Evolutionary conservation across 2,113 vertebrate species (phyloP).

Genomic region (Ceyx cyanopectus): DNA sequence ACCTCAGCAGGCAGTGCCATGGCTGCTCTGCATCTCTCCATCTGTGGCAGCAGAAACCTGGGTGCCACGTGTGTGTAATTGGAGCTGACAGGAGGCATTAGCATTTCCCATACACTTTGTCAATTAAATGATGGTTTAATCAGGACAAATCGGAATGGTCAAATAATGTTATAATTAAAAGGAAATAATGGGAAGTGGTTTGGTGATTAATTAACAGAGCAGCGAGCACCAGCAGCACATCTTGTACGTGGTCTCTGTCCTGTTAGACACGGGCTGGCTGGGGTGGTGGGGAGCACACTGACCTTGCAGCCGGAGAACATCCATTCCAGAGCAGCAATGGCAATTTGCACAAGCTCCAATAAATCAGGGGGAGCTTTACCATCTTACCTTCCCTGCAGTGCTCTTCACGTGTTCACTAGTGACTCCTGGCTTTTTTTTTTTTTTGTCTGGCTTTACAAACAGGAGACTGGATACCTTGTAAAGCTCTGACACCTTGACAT

Average conservation of each 20-base stretch:
- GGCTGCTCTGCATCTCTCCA: too few relatives aligned
- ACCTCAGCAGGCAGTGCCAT: too few relatives aligned
- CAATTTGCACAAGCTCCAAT: constrained; percentile 57
- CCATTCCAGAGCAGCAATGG: constrained; percentile 34
- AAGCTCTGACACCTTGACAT: not conserved
- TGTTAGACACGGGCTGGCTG: not conserved
- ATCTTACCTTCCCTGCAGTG: constrained; percentile 38
- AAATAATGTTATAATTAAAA: constrained; percentile 84
- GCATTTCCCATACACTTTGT: constrained; percentile 64
- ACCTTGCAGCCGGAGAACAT: constrained; percentile 60
- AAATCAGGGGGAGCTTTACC: constrained; percentile 51
- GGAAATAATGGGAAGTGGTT: constrained; percentile 78
- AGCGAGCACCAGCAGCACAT: constrained; percentile 59
- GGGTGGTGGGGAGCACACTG: not conserved
- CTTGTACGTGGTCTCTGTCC: constrained; percentile 28
- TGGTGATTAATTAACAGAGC: constrained; percentile 74
- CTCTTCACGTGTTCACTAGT: not conserved
- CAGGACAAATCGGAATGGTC: constrained; percentile 78
- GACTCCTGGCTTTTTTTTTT: not conserved
- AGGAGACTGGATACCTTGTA: not conserved
- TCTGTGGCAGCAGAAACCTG: not conserved
- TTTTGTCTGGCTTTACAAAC: not conserved
- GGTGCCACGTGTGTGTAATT: constrained; percentile 70
- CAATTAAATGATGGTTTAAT: constrained; percentile 83
- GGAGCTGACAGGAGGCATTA: constrained; percentile 78